Evolutionary conservation across 1,140 invertebrate genomes (phyloP).

Genomic region (Diplogasteroides magnus): DNA sequence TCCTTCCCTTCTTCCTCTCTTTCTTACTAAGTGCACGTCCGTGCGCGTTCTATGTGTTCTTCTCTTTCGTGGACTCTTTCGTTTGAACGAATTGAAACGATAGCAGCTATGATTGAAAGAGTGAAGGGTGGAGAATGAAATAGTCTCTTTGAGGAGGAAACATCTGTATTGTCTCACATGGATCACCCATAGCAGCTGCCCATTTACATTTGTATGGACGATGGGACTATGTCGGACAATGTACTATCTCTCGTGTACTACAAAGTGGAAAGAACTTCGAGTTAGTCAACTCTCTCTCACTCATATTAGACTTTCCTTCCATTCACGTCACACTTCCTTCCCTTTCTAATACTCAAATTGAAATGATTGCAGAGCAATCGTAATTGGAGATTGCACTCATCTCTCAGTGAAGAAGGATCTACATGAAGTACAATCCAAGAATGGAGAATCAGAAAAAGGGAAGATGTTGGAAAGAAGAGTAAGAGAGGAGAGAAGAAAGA

Average conservation of each 20-base stretch:
- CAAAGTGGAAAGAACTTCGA: neutral
- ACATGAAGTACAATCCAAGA: constrained; percentile 5
- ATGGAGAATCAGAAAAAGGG: neutral
- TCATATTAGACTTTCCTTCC: no score
- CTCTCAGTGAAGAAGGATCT: constrained; percentile 19
- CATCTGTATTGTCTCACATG: constrained; percentile 26
- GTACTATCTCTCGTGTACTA: constrained; percentile 9
- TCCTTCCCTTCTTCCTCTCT: neutral
- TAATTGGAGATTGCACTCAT: neutral
- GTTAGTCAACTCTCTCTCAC: neutral
- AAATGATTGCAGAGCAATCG: neutral
- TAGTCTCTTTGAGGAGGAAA: no score
- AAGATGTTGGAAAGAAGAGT: neutral
- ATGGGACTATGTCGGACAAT: constrained; percentile 25
- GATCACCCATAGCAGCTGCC: constrained; percentile 23
- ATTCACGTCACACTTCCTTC: no score
- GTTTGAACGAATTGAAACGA: no score
- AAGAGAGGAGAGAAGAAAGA: neutral
- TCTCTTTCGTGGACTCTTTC: neutral
- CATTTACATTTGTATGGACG: constrained; percentile 11
- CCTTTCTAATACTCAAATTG: no score
- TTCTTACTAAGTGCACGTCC: neutral
- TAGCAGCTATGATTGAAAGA: no score
- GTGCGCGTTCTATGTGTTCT: neutral
- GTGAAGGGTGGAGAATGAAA: no score